Base-by-base conservation (phyloP, 2,888 invertebrate species). In the Choristoneura rosaceana region DNA sequence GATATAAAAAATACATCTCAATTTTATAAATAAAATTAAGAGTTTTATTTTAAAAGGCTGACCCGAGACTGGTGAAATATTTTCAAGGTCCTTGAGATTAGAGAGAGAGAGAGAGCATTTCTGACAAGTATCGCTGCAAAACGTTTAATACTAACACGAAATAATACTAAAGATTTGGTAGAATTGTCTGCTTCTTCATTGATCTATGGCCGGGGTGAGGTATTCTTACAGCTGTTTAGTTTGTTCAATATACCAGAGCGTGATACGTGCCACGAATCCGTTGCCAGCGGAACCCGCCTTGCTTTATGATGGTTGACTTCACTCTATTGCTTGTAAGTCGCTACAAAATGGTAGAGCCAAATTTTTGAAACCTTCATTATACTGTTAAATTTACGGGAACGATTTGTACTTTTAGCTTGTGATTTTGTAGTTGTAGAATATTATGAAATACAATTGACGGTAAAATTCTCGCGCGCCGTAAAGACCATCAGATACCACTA, bases 191-290 rank as follows among this genome's bases (percentile, higher is more conserved):
- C 34, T n/a, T n/a, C 14, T 52, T 52, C n/a, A 25, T 59, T 73
- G 47, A 34, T 73, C 73, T 73, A 60, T 69, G 82, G 82, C 79
- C n/a, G 77, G 86, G 83, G 87, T 88, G 87, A 90, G 91, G 89
- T 90, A 91, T 92, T 92, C 92, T 92, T 92, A 92, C 91, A 92
- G 86, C 90, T 90, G 92, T 92, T 91, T 90, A 91, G 91, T 91
- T 91, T 89, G 91, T 90, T 91, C 90, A 90, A 91, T 91, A 91
- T 86, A 90, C 91, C 87, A 87, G 82, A 81, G 82, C 79, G 78
- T 75, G 80, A 78, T 83, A 92, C 92, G 92, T 93, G 92, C 85
- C 80, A 75, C 78, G 92, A 91, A 92, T 92, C 84, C 79, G 66
- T 34, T 59, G 69, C 81, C 74, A 69, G 74, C 74, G 61, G 74